Evolutionary conservation across 2,113 vertebrate species (phyloP), one percentile per base, ranked within the genome.

Genomic region (Prunella fulvescens): DNA sequence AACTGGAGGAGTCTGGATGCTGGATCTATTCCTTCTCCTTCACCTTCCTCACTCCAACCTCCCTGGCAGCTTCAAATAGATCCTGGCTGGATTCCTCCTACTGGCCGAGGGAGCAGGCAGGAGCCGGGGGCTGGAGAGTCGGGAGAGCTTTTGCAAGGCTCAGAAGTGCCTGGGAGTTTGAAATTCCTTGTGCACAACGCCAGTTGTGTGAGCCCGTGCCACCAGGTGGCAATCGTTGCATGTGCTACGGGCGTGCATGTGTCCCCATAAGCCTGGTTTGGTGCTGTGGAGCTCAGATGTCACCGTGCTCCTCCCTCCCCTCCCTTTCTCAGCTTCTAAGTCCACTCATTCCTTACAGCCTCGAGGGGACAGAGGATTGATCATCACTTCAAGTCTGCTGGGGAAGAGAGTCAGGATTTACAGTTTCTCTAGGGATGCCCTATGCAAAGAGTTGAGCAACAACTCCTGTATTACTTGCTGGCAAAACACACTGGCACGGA

Each of bases 181-280:
- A 12, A 56, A 72, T 47, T 77, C 54, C 62, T n/a, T 35, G 40
- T 44, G 72, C 33, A 11, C 33, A 11, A 33, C 4, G 22, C 28
- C 60, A 45, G 0, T 7, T 57, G 24, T 37, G 58, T n/a, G 50
- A 92, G 35, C 31, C 58, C 12, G 5, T 35, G 54, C 92, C 96
- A 90, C 81, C 58, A 95, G 93, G 79, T 94, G 93, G 95, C 96
- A 94, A 92, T 88, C 53, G 1, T 4, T 42, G 60, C 45, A 31
- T 17, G 45, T 69, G 58, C 74, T 79, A 45, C 7, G 6, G n/a
- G 17, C 17, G 0, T 25, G n/a, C 13, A 0, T 53, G 53, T 44
- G 23, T 24, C 31, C 22, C 1, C 33, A 4, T 1, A 7, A 76
- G 24, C 28, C 62, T 29, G 67, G 12, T 20, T 60, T 53, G 23